Base-by-base conservation (phyloP, 1,140 invertebrate genomes). In the Araneus ventricosus region DNA sequence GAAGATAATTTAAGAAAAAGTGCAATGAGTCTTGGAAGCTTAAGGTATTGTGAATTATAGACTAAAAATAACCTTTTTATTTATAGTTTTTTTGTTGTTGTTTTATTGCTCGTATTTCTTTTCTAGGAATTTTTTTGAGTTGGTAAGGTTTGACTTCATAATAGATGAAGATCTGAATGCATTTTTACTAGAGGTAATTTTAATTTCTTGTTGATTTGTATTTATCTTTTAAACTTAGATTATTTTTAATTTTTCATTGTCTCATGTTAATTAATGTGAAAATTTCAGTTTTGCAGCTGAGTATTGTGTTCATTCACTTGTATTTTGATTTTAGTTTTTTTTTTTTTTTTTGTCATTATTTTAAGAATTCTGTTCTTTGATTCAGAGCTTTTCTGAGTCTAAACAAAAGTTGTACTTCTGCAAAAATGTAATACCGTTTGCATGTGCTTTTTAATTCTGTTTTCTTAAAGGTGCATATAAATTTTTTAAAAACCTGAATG, bases 101-200 rank as follows among this genome's bases (percentile, higher is more conserved):
- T 41, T 80, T 22, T 82, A 24, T 39, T 82, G 79, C 3, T 22
- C 20, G 22, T 88, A 70, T 59, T 79, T 92, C 6, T 87, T 27
- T 94, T 95, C 39, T 92, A 96, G 97, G 63, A 98, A 98, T 94
- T 99, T 99, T 95, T n/a, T n/a, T n/a, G n/a, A 99, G 96, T 96
- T 99, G 95, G 97, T 99, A 95, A 96, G 99, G 82, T 98, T 99
- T 95, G 99, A 99, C n/a, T 97, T 99, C 95, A 97, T 99, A n/a
- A 96, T 99, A 8, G 98, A 99, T 95, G 97, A 98, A 94, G 95
- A 99, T 84, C 95, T 99, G 0, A 98, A 98, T 82, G 97, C 99
- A 4, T 98, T 97, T 94, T 95, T 99, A 4, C 97, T 99, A 97
- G 99, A 99, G 95, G 96, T 96, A 94, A 94, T n/a, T n/a, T n/a